Evolutionary conservation across 2,888 invertebrate genomes (phyloP), one percentile per base, ranked within the genome.

Genomic region (Drosophila neotestacea): DNA sequence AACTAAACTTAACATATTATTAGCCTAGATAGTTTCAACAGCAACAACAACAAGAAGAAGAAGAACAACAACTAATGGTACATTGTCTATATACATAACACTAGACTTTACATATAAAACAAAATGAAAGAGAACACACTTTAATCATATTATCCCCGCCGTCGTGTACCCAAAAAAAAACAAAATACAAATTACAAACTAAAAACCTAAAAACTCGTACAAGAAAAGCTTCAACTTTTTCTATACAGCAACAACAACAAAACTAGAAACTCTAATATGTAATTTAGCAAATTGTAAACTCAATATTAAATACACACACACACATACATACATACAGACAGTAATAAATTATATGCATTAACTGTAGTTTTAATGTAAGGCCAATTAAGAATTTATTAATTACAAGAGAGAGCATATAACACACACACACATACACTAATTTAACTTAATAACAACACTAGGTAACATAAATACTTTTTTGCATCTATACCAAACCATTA

Each of bases 121-220:
- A 39, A 65, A 58, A 36, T 36, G 48, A 58, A 59, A 60, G 52
- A 47, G 39, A 77, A 73, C 74, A 83, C 86, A 83, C 86, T 88
- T 88, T 88, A 90, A 89, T 90, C 90, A 90, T 90, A 84, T 89
- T 89, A 90, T 88, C 90, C 90, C 90, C 90, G 90, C 90, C 90
- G 90, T 90, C 90, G 88, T 89, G 81, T 90, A 90, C 90, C 90
- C 89, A 86, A 64, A 48, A 42, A 11, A 13, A 58, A 47, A 58
- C 46, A 47, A 81, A 76, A 66, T 80, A 85, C 64, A 73, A 79
- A 77, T 50, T 63, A 55, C 74, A 70, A 46, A 44, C 42, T 66
- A 73, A 70, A 72, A 39, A 59, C 28, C 11, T 44, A 61, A 65
- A 70, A 64, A 42, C 65, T 30, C 41, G 54, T 54, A 54, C 32